Percentiles rank a stretch among this genome's conserved stretches.
Evolutionary conservation across 2,797 vertebrate genomes (phyloP).

Genomic region (Philypnodon macrostomus): DNA sequence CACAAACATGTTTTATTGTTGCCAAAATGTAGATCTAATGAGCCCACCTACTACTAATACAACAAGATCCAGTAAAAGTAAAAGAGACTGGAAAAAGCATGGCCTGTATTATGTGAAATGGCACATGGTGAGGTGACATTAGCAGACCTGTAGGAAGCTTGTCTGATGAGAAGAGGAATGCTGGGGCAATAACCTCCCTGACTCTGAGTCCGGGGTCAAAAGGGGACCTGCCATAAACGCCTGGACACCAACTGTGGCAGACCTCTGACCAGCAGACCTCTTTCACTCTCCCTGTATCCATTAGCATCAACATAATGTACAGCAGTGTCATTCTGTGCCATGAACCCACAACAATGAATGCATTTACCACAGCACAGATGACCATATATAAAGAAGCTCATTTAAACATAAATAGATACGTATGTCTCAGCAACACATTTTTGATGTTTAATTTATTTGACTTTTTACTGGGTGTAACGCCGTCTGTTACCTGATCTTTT

Average conservation of each 20-base stretch:
- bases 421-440: no score
- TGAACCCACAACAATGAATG: conserved; percentile 51
- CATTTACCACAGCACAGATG: conserved; percentile 43
- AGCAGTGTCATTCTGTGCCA: no score
- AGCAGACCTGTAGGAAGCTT: conserved; percentile 30
- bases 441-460: no score
- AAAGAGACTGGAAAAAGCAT: background rate
- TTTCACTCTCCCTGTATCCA: conserved; percentile 58
- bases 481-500: conserved; percentile 13
- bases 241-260: conserved; percentile 68
- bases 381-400: no score
- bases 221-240: conserved; percentile 59
- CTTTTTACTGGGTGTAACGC: background rate
- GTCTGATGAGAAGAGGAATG: conserved; percentile 50
- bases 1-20: no score
- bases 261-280: conserved; percentile 62
- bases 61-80: no score
- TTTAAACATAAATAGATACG: no score
- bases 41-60: no score
- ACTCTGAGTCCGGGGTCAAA: conserved; percentile 56
- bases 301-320: conserved; percentile 50
- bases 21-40: no score
- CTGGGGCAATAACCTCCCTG: conserved; percentile 51
- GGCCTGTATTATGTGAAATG: background rate
- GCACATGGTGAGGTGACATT: conserved; percentile 15